phyloP scores from a whole-genome alignment of 2,797 vertebrate genomes.

The Podarcis lilfordi region DNA sequence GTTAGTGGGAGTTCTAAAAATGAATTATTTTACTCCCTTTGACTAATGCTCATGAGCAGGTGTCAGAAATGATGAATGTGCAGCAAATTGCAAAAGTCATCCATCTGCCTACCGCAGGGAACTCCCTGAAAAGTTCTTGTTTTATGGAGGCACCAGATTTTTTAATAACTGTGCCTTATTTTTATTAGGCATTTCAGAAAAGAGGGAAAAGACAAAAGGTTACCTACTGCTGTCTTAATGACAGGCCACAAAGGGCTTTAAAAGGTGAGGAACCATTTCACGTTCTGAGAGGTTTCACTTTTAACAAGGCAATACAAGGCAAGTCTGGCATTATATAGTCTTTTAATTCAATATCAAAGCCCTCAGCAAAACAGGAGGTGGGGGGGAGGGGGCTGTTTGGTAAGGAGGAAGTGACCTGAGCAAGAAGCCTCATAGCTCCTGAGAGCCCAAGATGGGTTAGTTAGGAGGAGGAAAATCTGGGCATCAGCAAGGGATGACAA shows the following conservation, averaged over 20 bases:
- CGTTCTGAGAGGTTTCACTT: constrained; percentile 3
- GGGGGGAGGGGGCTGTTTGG: neutral
- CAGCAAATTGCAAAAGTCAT: constrained; percentile 49
- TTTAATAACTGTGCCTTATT: constrained; percentile 14
- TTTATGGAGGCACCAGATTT: constrained; percentile 4
- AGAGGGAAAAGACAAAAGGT: neutral
- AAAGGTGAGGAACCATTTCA: constrained; percentile 1
- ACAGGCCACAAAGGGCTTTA: neutral
- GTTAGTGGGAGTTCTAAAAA: constrained; percentile 69
- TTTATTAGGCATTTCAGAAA: constrained; percentile 27
- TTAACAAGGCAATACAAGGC: constrained; percentile 31
- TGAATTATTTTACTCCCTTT: constrained; percentile 53
- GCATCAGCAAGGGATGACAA: neutral
- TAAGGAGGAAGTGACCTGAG: neutral
- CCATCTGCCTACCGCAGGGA: constrained; percentile 52
- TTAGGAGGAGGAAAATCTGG: neutral
- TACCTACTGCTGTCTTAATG: neutral
- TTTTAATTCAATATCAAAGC: constrained; percentile 35
- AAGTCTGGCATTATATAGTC: constrained; percentile 23
- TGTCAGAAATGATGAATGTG: constrained; percentile 57
- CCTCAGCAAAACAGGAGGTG: neutral
- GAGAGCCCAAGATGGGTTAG: neutral
- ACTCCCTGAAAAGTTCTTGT: constrained; percentile 46
- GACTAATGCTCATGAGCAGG: constrained; percentile 45
- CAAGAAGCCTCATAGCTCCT: neutral